phyloP scores from a whole-genome alignment of 2,113 vertebrate genomes.

The Protomyctophum bolini region DNA sequence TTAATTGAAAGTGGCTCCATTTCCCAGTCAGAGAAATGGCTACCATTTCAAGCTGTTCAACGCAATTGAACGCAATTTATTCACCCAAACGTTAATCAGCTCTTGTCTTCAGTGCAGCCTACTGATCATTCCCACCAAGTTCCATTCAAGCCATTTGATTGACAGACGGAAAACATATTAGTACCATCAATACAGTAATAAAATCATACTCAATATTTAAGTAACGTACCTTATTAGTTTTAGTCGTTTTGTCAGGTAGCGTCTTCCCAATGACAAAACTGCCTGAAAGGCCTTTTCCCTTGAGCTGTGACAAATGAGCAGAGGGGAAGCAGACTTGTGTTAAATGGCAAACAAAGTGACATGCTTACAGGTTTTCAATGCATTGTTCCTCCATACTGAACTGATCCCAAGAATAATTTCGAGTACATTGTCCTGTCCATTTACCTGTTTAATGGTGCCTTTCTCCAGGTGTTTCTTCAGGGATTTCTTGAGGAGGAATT shows the following conservation, averaged over 20 bases:
- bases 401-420: background rate
- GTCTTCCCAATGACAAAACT: slow-evolving; percentile 92
- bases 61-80: too few relatives aligned
- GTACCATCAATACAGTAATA: background rate
- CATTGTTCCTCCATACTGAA: background rate
- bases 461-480: slow-evolving; percentile 93
- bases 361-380: slow-evolving; percentile 42
- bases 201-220: background rate
- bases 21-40: too few relatives aligned
- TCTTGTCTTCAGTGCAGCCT: too few relatives aligned
- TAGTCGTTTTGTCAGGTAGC: slow-evolving; percentile 54
- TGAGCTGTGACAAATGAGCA: slow-evolving; percentile 73
- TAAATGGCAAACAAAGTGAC: background rate
- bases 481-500: slow-evolving; percentile 93
- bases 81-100: too few relatives aligned
- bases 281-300: slow-evolving; percentile 95
- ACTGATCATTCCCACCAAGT: too few relatives aligned
- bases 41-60: too few relatives aligned
- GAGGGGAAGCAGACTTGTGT: background rate
- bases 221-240: slow-evolving; percentile 8
- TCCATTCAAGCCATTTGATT: too few relatives aligned
- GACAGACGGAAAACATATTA: too few relatives aligned
- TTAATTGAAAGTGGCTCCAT: too few relatives aligned
- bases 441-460: slow-evolving; percentile 91
- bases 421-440: too few relatives aligned